Base-by-base conservation (phyloP, 1,140 invertebrate genomes). In the Pachypsylla venusta region DNA sequence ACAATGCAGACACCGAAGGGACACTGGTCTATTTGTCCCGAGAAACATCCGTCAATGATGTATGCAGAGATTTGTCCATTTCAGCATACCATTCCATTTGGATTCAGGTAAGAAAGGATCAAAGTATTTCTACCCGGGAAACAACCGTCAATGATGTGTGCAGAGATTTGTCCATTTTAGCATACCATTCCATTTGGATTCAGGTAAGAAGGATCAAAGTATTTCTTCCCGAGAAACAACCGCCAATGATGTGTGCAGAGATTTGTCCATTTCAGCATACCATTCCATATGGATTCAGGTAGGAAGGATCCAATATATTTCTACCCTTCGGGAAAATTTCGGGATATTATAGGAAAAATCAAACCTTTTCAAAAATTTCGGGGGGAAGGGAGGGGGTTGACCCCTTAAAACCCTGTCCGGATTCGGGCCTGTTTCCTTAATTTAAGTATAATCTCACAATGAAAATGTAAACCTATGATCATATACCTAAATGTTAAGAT, bases 221-320 rank as follows among this genome's bases (percentile, higher is more conserved):
- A n/a, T n/a, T n/a, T n/a, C n/a, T n/a, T 77, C 76, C 30, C 67
- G 71, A n/a, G 76, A 76, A 63, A 79, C 78, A 2, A 79, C 75
- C 0, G 75, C 76, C 2, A 75, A 73, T 60, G 79, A 81, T 63
- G 73, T 82, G 27, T 77, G 77, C 65, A 76, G 77, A 62, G 76
- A 78, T 59, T 74, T 82, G 62, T 73, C 77, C 2, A 69, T 81
- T 1, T 72, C 72, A 40, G 74, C 77, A 12, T 76, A 80, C 54
- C 69, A 79, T 56, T 77, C 79, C 1, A 65, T 83, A 54, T 83
- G 79, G 74, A 64, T 81, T 12, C 79, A 81, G 75, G 78, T 79
- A n/a, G n/a, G n/a, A n/a, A n/a, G n/a, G n/a, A n/a, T n/a, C n/a
- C n/a, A n/a, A n/a, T n/a, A n/a, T n/a, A n/a, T n/a, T n/a, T n/a